phyloP scores from a whole-genome alignment of 2,113 vertebrate species.

The Pedetes capensis region DNA sequence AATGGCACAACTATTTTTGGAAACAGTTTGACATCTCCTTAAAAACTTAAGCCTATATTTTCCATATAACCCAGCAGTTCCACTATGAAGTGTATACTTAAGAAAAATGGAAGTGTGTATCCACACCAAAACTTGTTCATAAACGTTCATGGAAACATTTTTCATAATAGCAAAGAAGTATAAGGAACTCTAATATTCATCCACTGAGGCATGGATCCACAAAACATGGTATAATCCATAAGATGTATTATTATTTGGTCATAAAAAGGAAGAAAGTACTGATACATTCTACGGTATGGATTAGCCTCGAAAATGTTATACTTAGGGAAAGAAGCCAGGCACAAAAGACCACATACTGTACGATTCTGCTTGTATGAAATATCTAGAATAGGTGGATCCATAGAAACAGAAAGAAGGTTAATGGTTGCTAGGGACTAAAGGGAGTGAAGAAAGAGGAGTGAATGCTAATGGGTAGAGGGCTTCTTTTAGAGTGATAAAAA shows the following conservation, averaged over 20 bases:
- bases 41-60: background rate
- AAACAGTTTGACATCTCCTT: background rate
- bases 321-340: background rate
- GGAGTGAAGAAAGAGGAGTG: background rate
- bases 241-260: background rate
- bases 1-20: background rate
- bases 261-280: background rate
- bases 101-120: background rate
- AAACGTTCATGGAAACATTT: background rate
- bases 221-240: background rate
- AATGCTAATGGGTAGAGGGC: background rate
- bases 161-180: background rate
- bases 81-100: background rate
- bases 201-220: background rate
- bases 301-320: too few species aligned
- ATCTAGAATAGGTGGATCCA: background rate
- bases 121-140: background rate
- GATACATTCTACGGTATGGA: too few species aligned
- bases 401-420: background rate
- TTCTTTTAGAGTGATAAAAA: background rate
- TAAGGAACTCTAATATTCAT: background rate
- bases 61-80: background rate
- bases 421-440: background rate
- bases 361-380: background rate
- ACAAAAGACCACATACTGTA: background rate